Evolutionary conservation across 2,888 invertebrate species (phyloP).

Genomic region (Nymphalis polychloros): DNA sequence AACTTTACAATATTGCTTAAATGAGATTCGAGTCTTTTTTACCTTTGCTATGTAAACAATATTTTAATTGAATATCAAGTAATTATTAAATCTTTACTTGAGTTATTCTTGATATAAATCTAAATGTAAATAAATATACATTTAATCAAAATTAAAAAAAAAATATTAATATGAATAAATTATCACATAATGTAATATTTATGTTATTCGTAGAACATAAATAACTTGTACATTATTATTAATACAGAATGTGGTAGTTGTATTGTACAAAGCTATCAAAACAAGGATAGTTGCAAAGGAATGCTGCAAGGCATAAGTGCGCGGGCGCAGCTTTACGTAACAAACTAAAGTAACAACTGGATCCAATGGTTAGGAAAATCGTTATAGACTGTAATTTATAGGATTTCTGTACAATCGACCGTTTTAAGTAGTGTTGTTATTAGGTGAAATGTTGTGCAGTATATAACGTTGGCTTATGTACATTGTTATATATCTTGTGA

Average conservation of each 20-base stretch:
- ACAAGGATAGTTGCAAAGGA: conserved; percentile 25
- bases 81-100: too few relatives aligned
- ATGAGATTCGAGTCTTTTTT: not conserved
- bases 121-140: too few relatives aligned
- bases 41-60: not conserved
- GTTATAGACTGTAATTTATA: conserved; percentile 28
- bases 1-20: not conserved
- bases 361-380: conserved; percentile 31
- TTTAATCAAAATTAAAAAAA: too few relatives aligned
- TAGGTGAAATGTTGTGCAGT: conserved; percentile 8
- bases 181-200: too few relatives aligned
- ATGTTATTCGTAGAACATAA: not conserved
- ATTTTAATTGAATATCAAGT: too few relatives aligned
- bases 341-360: conserved; percentile 29
- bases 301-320: conserved; percentile 29
- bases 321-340: conserved; percentile 30
- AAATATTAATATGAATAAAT: too few relatives aligned
- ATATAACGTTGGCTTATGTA: not conserved
- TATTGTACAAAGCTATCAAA: conserved; percentile 20
- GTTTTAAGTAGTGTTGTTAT: conserved; percentile 17
- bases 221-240: not conserved
- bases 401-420: conserved; percentile 25
- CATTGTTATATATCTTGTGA: too few relatives aligned
- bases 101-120: too few relatives aligned
- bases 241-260: not conserved